Conservation (phyloP, 2,113 vertebrate species). For the Pteruthius melanotis region DNA sequence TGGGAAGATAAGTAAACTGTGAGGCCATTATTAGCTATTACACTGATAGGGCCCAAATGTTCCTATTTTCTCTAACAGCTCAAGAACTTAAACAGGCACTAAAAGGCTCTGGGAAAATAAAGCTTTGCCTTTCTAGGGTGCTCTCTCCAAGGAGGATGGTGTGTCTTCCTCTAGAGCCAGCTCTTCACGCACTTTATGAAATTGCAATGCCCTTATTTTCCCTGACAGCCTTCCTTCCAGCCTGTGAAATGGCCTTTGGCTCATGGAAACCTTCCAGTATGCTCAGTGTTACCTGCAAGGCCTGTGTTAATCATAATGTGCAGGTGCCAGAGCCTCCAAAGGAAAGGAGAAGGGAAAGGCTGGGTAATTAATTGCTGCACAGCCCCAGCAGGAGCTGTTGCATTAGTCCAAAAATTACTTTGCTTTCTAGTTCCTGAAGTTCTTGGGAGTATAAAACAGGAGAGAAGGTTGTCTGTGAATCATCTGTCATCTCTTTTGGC, state of each 20-base stretch:
- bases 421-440: conserved; percentile 25
- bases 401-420: conserved; percentile 28
- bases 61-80: conserved; percentile 27
- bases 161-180: background rate
- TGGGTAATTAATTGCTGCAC: background rate
- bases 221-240: background rate
- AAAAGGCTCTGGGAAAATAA: background rate
- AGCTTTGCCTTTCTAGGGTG: background rate
- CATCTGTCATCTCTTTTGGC: conserved; percentile 42
- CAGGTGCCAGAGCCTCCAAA: background rate
- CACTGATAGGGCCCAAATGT: conserved; percentile 8
- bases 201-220: background rate
- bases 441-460: background rate
- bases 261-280: background rate
- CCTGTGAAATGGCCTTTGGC: background rate
- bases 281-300: background rate
- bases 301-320: background rate
- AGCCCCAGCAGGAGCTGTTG: background rate
- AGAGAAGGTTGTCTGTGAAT: conserved; percentile 35
- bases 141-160: background rate
- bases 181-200: background rate
- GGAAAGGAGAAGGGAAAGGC: background rate
- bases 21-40: conserved; percentile 7
- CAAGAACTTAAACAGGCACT: conserved; percentile 1
- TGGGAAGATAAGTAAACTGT: conserved; percentile 15